Evolutionary conservation across 92 coral and sea anemone species (phyloP).

Genomic region (Parazoanthus atlanticus): DNA sequence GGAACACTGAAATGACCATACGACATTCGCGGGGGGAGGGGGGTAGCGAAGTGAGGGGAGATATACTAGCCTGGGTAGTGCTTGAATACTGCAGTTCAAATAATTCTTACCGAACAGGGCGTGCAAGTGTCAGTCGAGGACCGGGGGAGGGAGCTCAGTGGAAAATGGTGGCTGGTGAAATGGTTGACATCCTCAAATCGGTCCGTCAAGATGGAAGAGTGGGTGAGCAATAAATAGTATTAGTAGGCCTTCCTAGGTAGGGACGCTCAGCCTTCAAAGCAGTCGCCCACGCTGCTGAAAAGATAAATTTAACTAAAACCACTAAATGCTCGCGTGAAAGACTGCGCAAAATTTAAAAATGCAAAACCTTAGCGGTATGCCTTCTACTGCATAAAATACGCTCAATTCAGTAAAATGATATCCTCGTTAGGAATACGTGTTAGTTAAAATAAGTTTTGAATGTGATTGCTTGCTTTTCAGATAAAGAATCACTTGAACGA

Average conservation of each 20-base stretch:
- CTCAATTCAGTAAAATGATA: too few relatives aligned
- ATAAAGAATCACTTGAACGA: conserved; percentile 69
- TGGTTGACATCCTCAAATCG: conserved; percentile 79
- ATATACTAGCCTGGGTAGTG: not conserved
- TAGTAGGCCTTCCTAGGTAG: too few relatives aligned
- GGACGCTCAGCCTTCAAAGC: not conserved
- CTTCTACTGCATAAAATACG: too few relatives aligned
- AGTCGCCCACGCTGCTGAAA: too few relatives aligned
- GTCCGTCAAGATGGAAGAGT: conserved; percentile 72
- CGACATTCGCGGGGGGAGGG: too few relatives aligned
- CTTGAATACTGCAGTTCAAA: not conserved
- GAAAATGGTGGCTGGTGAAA: conserved; percentile 88
- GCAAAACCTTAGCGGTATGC: too few relatives aligned
- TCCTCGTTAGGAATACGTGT: not conserved
- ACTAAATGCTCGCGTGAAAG: too few relatives aligned
- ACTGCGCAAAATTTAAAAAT: too few relatives aligned
- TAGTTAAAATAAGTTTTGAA: not conserved
- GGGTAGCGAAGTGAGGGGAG: not conserved
- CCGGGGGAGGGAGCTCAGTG: conserved; percentile 72
- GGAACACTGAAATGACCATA: too few relatives aligned
- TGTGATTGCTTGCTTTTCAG: conserved; percentile 28
- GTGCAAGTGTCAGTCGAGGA: conserved; percentile 59
- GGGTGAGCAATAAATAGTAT: conserved; percentile 46
- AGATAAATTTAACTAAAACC: too few relatives aligned
- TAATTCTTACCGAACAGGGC: conserved; percentile 45